Evolutionary conservation across 2,797 vertebrate species (phyloP), one percentile per base, ranked within the genome.

Genomic region (Semaprochilodus insignis): DNA sequence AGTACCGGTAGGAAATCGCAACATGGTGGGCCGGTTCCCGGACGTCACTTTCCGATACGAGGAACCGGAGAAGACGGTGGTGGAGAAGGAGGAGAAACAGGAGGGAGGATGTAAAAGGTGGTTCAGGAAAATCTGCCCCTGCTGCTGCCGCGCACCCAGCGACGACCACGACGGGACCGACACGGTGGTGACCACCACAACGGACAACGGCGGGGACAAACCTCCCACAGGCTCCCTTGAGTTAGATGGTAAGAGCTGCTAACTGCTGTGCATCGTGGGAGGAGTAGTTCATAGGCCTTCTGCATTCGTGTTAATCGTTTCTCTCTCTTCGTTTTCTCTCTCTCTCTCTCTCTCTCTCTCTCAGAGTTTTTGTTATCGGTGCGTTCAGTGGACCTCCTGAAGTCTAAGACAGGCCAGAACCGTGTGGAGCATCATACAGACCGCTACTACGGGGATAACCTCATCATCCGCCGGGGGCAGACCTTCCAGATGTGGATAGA

Each of bases 381-480:
- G 71, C 81, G n/a, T 1, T 94, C 94, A 0, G 87, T 97, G 65
- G 94, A 97, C 85, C 90, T 97, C 85, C 90, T 96, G 88, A 93
- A 94, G 27, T 81, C 87, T 13, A 94, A 93, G 51, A 90, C 85
- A 0, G 93, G 90, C 1, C 82, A 80, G 70, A 97, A 95, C 81
- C 94, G 95, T 4, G 85, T 23, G 1, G 89, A 93, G 62, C 97
- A 98, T 84, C 95, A 94, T 89, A 97, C 96, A 0, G 77, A 97
- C 3, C 92, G 92, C 52, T 98, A 92, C 77, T 94, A 95, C 36
- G 93, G 90, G 0, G 85, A 96, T 0, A 75, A 94, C 48, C 91
- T 95, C 14, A 93, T 98, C 7, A 75, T 98, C 51, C 96, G 97
- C 31, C 94, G 97, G 1, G 97, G 97, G 8, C 96, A 97, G 88